These are phyloP conservation scores for Malurus leucopterus DNA, from an alignment of 2,797 vertebrate species.

Conservation along the genomic window DNA sequence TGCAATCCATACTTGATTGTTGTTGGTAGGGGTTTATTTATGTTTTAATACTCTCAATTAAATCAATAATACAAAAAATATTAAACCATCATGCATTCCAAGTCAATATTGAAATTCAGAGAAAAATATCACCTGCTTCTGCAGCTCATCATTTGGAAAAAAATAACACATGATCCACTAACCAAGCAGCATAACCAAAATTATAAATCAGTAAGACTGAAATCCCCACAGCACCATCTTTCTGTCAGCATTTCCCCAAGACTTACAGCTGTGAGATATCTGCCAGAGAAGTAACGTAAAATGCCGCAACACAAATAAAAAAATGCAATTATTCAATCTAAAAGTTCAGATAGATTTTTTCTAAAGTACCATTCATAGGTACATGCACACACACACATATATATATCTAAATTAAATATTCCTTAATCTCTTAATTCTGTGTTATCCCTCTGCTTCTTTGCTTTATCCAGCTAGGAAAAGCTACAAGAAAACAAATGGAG, in stretches of 20 bases:
- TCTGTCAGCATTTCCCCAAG: constrained; percentile 11
- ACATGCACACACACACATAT: background rate
- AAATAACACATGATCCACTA: background rate
- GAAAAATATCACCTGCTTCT: background rate
- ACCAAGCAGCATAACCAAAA: background rate
- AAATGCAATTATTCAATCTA: background rate
- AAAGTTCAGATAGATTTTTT: background rate
- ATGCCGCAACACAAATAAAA: background rate
- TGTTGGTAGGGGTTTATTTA: background rate
- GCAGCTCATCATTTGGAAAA: constrained; percentile 1
- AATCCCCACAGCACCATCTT: constrained; percentile 6
- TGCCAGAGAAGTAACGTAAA: constrained; percentile 19
- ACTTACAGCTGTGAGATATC: background rate
- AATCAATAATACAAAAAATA: background rate
- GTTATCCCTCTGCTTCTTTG: background rate
- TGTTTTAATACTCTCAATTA: background rate
- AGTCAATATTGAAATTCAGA: background rate
- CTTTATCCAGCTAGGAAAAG: background rate
- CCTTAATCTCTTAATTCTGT: background rate
- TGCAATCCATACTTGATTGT: background rate
- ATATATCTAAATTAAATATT: background rate
- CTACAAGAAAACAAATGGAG: background rate
- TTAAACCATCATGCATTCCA: background rate
- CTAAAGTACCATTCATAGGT: background rate
- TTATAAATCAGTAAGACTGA: constrained; percentile 9